Evolutionary conservation across 2,888 invertebrate species (phyloP).

Genomic region (Boloria selene): DNA sequence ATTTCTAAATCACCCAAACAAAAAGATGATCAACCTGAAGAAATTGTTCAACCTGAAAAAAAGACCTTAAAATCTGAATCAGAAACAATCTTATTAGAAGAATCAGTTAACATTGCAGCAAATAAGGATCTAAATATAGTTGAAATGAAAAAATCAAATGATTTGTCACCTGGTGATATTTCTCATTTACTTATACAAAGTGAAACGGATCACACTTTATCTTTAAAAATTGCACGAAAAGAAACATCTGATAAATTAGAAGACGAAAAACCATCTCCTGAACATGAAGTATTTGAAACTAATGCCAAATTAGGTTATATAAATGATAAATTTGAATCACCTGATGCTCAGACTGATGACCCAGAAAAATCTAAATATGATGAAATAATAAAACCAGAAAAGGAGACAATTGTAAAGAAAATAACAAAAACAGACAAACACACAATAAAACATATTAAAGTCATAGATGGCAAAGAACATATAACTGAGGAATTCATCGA

Average conservation of each 20-base stretch:
- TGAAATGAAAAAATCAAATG: neutral
- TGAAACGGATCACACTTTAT: constrained; percentile 7
- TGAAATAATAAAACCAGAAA: neutral
- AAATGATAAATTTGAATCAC: neutral
- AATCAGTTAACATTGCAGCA: neutral
- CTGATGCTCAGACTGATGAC: neutral
- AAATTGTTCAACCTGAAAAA: neutral
- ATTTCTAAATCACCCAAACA: no score
- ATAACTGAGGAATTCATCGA: constrained; percentile 88
- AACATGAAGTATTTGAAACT: neutral
- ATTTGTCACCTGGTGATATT: neutral
- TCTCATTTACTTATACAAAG: constrained; percentile 13
- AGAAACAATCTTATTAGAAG: no score
- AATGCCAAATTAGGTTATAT: neutral
- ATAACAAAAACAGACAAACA: constrained; percentile 78
- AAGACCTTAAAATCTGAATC: no score
- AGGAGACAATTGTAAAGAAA: constrained; percentile 2
- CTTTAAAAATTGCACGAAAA: neutral
- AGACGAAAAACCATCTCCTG: no score
- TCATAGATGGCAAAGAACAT: constrained; percentile 92
- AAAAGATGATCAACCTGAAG: neutral
- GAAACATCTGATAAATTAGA: neutral
- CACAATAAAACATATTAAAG: constrained; percentile 88
- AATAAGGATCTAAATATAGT: neutral
- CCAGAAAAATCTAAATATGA: neutral